Base-by-base conservation (phyloP, 2,888 invertebrate genomes). In the Yponomeuta sedellus region DNA sequence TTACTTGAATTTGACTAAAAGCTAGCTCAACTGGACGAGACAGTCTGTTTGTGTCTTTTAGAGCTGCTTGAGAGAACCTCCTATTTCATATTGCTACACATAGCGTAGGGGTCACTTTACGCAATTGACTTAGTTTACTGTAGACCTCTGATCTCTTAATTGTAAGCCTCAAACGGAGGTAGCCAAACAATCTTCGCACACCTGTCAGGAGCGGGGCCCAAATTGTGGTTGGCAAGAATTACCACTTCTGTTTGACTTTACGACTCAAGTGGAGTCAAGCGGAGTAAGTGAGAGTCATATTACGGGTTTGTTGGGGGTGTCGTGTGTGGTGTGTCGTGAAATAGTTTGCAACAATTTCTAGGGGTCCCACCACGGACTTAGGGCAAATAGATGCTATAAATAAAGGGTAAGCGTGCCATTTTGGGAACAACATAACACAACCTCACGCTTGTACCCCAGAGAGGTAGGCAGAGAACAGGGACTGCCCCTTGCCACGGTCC, bases 171-270 rank as follows among this genome's bases (percentile, higher is more conserved):
- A 52, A 1, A 3, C 16, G 8, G 44, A 52, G 44, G 44, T 16
- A 12, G 1, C 12, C 10, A 52, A 52, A 16, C 2, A 16, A 52
- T 2, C 16, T 52, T 52, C 1, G 16, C 16, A 52, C 16, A 52
- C 44, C 44, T 52, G 44, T 52, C 1, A 12, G 16, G 16, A 16
- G 5, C 16, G 16, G 2, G 2, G 44, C 44, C 16, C 44, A 16
- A 52, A 16, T 22, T 59, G 59, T 59, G 59, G 59, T 20, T 4
- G 25, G 59, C 22, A 25, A 59, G 59, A 59, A 59, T 59, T 20
- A 59, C 22, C 59, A 59, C 59, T 59, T 59, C 59, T 4, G 22
- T 25, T 25, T 25, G 59, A 22, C 20, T 59, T 59, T 59, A 59
- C 59, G 59, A 59, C 59, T 25, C 59, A 11, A 59, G 22, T 19